Conservation (phyloP, 1,140 invertebrate species). For the Heliconius hewitsoni region DNA sequence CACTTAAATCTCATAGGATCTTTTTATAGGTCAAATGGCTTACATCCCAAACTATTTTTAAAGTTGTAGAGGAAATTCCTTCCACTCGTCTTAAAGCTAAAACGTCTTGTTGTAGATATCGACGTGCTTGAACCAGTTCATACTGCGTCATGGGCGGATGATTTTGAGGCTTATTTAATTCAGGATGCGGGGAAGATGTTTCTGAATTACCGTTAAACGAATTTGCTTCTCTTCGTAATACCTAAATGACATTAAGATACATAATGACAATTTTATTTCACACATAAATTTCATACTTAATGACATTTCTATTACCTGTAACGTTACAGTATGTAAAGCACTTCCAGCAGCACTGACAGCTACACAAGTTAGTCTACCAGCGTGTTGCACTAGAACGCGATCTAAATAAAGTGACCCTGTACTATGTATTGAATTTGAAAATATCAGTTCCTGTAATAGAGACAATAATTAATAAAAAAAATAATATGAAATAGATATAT, state of each 20-base stretch:
- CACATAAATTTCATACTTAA: background rate
- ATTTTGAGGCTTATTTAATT: slow-evolving; percentile 80
- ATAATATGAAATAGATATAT: too few relatives aligned
- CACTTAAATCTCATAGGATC: background rate
- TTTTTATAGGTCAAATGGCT: slow-evolving; percentile 58
- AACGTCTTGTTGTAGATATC: slow-evolving; percentile 90
- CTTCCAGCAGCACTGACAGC: slow-evolving; percentile 74
- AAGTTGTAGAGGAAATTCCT: slow-evolving; percentile 90
- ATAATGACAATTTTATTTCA: background rate
- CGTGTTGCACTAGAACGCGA: slow-evolving; percentile 63
- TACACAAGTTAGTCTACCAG: slow-evolving; percentile 71
- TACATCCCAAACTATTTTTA: slow-evolving; percentile 93
- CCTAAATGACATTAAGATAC: slow-evolving; percentile 41
- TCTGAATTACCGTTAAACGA: slow-evolving; percentile 69
- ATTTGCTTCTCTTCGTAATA: slow-evolving; percentile 74
- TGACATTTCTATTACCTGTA: slow-evolving; percentile 48
- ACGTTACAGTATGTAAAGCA: slow-evolving; percentile 68
- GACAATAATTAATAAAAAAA: background rate
- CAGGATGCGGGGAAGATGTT: slow-evolving; percentile 66
- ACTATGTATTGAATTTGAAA: slow-evolving; percentile 65
- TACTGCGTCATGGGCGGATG: slow-evolving; percentile 88
- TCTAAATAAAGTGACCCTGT: slow-evolving; percentile 69
- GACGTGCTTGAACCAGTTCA: slow-evolving; percentile 89
- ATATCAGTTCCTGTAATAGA: slow-evolving; percentile 65
- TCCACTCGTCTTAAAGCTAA: slow-evolving; percentile 90